Conservation (phyloP, 2,113 vertebrate genomes). For the Gallinago media region DNA sequence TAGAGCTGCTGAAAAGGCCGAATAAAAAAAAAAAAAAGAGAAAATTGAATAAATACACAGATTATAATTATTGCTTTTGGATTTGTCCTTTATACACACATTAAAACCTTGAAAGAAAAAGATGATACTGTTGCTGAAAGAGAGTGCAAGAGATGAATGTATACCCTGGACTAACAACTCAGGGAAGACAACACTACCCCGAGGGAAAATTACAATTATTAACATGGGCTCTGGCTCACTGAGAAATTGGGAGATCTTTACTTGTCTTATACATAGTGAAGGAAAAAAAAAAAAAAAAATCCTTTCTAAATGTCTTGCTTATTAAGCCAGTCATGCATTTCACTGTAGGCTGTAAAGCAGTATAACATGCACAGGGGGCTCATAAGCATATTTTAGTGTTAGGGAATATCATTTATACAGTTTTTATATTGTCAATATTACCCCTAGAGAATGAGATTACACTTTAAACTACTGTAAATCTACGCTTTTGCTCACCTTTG, state of each 20-base stretch:
- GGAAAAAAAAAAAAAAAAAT: neutral
- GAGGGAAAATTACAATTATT: conserved; percentile 20
- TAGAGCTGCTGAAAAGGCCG: neutral
- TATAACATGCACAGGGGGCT: conserved; percentile 71
- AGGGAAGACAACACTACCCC: conserved; percentile 19
- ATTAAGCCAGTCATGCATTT: conserved; percentile 76
- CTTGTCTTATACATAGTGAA: conserved; percentile 9
- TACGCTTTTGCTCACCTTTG: conserved; percentile 74
- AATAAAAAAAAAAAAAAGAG: neutral
- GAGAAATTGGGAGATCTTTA: conserved; percentile 43
- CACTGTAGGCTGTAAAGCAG: conserved; percentile 71
- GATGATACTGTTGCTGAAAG: neutral
- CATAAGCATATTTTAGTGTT: conserved; percentile 78
- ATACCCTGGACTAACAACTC: neutral
- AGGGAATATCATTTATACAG: conserved; percentile 75
- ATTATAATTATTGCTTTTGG: neutral
- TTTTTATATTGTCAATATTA: conserved; percentile 77
- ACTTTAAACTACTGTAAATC: conserved; percentile 77
- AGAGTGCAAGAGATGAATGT: neutral
- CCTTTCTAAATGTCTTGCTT: conserved; percentile 72
- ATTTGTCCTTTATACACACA: neutral
- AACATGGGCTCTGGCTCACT: conserved; percentile 12
- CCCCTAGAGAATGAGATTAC: conserved; percentile 70
- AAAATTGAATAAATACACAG: neutral
- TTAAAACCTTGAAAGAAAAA: neutral